phyloP scores from a whole-genome alignment of 2,113 vertebrate genomes.

The Tachuris rubrigastra region DNA sequence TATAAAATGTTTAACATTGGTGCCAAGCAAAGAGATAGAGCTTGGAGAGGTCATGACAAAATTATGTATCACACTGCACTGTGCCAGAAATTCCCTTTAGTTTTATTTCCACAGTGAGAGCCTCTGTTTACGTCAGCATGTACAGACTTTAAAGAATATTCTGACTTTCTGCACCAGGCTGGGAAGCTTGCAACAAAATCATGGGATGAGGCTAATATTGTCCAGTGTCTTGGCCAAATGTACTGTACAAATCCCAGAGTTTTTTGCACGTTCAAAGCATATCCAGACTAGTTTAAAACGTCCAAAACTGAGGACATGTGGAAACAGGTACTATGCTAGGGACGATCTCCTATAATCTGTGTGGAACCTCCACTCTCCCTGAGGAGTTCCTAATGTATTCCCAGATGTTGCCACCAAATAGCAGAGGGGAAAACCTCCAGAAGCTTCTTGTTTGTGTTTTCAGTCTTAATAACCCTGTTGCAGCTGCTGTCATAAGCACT shows the following conservation, averaged over 20 bases:
- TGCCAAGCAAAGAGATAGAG: background rate
- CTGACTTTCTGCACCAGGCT: background rate
- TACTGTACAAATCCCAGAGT: background rate
- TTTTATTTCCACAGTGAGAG: background rate
- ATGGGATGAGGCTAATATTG: background rate
- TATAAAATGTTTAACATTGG: background rate
- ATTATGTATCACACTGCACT: background rate
- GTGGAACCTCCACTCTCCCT: background rate
- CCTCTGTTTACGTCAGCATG: constrained; percentile 6
- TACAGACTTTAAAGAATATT: background rate
- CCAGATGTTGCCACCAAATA: background rate
- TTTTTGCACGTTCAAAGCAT: background rate
- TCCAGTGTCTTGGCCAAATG: background rate
- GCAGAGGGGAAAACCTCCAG: background rate
- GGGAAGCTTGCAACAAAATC: background rate
- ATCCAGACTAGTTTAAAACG: background rate
- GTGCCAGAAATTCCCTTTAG: constrained; percentile 44
- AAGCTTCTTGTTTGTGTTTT: background rate
- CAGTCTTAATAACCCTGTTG: background rate
- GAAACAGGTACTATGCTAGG: background rate
- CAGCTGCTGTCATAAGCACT: background rate
- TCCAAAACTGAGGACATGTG: background rate
- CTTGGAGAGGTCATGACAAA: constrained; percentile 12
- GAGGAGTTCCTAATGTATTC: background rate
- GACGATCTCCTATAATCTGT: background rate